Base-by-base conservation (phyloP, 2,113 vertebrate species). In the Epinephelus lanceolatus region DNA sequence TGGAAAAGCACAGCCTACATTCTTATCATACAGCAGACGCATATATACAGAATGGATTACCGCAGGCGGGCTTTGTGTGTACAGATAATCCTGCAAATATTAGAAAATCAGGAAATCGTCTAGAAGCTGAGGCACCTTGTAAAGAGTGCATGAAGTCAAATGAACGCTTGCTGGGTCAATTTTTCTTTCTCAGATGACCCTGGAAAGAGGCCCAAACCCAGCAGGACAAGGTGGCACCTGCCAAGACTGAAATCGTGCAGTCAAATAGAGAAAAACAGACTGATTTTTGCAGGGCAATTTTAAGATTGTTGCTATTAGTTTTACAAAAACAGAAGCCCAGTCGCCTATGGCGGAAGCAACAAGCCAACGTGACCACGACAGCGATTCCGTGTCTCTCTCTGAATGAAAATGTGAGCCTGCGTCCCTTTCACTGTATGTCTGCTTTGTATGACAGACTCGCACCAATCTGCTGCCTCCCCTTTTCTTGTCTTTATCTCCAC, bases 51-150 rank as follows among this genome's bases (percentile, higher is more conserved):
- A 78, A 59, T 27, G 59, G 62, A 86, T 84, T 75, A 74, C 45
- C 30, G 71, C 80, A 7, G 42, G 40, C 42, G 12, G 30, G 23
- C 66, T 66, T 52, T 72, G 77, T 74, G 78, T 84, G 63, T 53
- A 5, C 73, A 82, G 52, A 71, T 86, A 83, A 86, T 81, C 62
- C 78, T 19, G 49, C 37, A 81, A 62, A 84, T 77, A 81, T 81
- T 69, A 84, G 49, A 71, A 78, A 87, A 79, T 62, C 14, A 25
- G 42, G 2, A 73, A 72, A 65, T 52, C 3, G 3, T 61, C 47
- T 40, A n/a, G 33, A 19, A 57, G 65, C 70, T 14, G 71, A 60
- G 62, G 61, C 42, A 53, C 66, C 21, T 67, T 27, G 19, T 70
- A 42, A 77, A 71, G 52, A 76, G 69, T 10, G 25, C 33, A 45